Evolutionary conservation across 2,113 vertebrate species (phyloP), one percentile per base, ranked within the genome.

Genomic region (Trichechus manatus): DNA sequence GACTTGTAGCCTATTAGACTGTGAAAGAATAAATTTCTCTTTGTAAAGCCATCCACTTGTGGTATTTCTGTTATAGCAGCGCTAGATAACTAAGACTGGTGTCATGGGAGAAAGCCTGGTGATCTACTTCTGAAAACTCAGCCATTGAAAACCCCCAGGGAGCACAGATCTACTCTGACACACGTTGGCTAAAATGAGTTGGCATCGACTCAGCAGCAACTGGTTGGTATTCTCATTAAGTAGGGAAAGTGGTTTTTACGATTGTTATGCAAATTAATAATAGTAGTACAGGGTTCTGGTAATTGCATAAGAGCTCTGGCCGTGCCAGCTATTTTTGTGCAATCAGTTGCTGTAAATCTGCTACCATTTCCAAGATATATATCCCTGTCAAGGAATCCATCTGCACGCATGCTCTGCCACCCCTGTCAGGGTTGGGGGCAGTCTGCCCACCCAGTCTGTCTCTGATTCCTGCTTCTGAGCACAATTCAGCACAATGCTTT

Each of bases 261-360:
- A 89, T 61, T 78, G 66, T 50, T 89, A 74, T 61, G 75, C 91
- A 81, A 96, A 75, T 93, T 86, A 61, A 61, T 33, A 68, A 50
- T 23, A n/a, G 70, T 56, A 72, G 61, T n/a, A 56, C 23, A 83
- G 29, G 17, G 22, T 75, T 80, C 87, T 89, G 31, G 36, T 87
- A n/a, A 79, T 42, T 96, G 56, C 77, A 64, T 25, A 78, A 94
- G 82, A 88, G 19, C 42, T 94, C 22, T 75, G 63, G 42, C 53
- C 27, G 17, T 89, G 75, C 70, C 82, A 61, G 68, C 50, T 47
- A 25, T 50, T 68, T 80, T 33, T 88, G 50, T 47, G 11, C 44
- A 91, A 77, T 75, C 42, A 11, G 47, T 72, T 87, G 68, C 29
- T 70, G 72, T 89, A 94, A 93, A 87, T 84, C 89, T 93, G 4